phyloP scores from a whole-genome alignment of 2,888 invertebrate genomes.

The Neoascia interrupta region DNA sequence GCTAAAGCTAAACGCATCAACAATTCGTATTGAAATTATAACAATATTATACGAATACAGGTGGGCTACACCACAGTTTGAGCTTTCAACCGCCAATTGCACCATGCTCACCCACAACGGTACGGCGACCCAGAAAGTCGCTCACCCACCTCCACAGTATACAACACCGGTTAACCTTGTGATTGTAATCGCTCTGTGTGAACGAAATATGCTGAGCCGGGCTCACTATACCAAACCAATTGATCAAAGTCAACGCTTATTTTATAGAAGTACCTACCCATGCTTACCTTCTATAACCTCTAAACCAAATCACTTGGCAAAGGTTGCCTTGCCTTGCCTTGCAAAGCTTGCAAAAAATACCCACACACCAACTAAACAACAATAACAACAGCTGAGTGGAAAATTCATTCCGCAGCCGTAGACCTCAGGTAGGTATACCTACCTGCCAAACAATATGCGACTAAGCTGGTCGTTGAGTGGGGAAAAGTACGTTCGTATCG shows the following conservation, averaged over 20 bases:
- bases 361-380: not conserved
- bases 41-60: too few relatives aligned
- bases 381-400: too few relatives aligned
- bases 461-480: constrained; percentile 28
- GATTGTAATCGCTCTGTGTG: not conserved
- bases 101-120: constrained; percentile 16
- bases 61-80: too few relatives aligned
- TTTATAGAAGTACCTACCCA: not conserved
- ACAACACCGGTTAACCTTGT: constrained; percentile 53
- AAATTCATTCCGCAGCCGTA: too few relatives aligned
- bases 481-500: constrained; percentile 46
- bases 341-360: constrained; percentile 28
- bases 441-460: not conserved
- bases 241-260: constrained; percentile 4
- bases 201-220: constrained; percentile 16
- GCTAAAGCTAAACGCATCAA: too few relatives aligned
- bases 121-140: constrained; percentile 30
- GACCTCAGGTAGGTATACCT: constrained; percentile 6
- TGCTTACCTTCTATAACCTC: constrained; percentile 21
- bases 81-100: too few relatives aligned
- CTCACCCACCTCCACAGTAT: constrained; percentile 42
- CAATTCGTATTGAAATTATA: too few relatives aligned
- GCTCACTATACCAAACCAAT: constrained; percentile 37
- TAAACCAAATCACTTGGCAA: constrained; percentile 30
- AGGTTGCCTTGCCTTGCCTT: too few relatives aligned